phyloP scores from a whole-genome alignment of 2,797 vertebrate species.

The Hippocampus kuda region DNA sequence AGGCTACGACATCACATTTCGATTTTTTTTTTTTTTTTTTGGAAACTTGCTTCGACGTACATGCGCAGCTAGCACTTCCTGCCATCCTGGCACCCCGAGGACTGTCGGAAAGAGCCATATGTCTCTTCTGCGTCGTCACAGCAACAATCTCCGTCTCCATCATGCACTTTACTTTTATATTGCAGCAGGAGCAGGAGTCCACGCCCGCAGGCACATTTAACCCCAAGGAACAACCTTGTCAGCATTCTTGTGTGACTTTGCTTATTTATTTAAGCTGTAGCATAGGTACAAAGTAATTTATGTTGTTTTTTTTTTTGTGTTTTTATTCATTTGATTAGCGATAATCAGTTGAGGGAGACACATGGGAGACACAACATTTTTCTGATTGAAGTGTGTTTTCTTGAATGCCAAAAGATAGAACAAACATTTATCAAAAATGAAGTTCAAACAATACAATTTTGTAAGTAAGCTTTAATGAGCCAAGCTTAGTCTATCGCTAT shows the following conservation, averaged over 20 bases:
- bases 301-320: background rate
- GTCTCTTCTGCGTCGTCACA: constrained; percentile 44
- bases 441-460: too few relatives aligned
- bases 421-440: too few relatives aligned
- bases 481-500: too few relatives aligned
- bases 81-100: constrained; percentile 41
- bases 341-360: too few relatives aligned
- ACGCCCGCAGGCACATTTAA: constrained; percentile 25
- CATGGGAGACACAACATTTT: too few relatives aligned
- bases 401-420: too few relatives aligned
- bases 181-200: constrained; percentile 38
- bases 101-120: constrained; percentile 47
- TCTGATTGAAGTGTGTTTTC: too few relatives aligned
- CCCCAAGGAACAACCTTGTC: background rate
- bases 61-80: constrained; percentile 19
- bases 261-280: background rate
- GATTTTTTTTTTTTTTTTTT: background rate
- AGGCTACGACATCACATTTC: constrained; percentile 8
- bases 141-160: constrained; percentile 46
- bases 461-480: too few relatives aligned
- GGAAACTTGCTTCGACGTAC: constrained; percentile 2
- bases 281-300: background rate
- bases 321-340: too few relatives aligned
- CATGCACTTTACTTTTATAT: constrained; percentile 31
- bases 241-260: background rate